Conservation (phyloP, 2,888 invertebrate species). For the Herminia tarsipennalis region DNA sequence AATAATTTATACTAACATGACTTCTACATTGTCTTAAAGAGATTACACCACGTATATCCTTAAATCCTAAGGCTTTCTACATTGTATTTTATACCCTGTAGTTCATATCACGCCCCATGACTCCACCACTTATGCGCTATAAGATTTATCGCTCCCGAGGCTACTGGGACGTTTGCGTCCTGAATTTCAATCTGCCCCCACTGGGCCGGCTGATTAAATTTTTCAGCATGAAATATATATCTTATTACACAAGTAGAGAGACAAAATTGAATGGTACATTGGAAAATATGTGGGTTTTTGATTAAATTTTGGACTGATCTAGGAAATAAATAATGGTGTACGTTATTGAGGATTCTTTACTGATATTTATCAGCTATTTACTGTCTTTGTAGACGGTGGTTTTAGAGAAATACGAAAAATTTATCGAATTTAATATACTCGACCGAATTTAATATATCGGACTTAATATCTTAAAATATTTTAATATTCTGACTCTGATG, state of each 20-base stretch:
- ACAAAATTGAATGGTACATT: conserved; percentile 31
- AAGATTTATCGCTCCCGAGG: conserved; percentile 41
- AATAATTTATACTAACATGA: no score
- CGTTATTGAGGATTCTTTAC: no score
- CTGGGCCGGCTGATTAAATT: conserved; percentile 58
- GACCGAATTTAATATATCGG: no score
- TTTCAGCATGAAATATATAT: conserved; percentile 51
- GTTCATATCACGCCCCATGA: conserved; percentile 41
- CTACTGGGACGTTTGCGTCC: conserved; percentile 43
- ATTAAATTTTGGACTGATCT: conserved; percentile 3
- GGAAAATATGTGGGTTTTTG: conserved; percentile 19
- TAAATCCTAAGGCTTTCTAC: neutral
- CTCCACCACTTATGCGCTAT: conserved; percentile 33
- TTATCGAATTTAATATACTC: no score
- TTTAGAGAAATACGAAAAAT: no score
- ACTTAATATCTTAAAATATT: no score
- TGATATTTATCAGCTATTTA: no score
- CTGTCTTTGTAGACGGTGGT: neutral
- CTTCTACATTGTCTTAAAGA: conserved; percentile 6
- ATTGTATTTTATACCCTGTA: conserved; percentile 23
- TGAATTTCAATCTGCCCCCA: conserved; percentile 58
- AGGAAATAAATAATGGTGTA: no score
- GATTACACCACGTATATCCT: neutral
- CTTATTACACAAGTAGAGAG: conserved; percentile 15
- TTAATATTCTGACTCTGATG: no score